These are phyloP conservation scores for Eulemur albifrons DNA, from an alignment of 2,797 vertebrate genomes.

Conservation along the genomic window DNA sequence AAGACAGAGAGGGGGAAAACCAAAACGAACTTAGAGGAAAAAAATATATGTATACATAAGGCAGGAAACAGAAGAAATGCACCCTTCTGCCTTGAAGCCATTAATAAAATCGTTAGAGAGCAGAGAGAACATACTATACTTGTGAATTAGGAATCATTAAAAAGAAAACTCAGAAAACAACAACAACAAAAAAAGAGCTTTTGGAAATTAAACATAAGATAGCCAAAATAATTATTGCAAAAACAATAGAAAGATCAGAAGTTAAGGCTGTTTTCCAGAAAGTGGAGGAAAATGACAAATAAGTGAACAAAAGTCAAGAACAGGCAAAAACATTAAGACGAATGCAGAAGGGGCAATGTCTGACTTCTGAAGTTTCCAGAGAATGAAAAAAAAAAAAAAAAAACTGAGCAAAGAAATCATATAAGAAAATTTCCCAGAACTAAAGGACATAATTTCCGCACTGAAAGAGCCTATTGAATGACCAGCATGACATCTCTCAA, in stretches of 20 bases:
- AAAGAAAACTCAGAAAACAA: conserved; percentile 6
- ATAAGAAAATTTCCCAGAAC: not conserved
- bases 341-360: not conserved
- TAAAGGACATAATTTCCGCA: not conserved
- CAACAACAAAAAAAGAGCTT: not conserved
- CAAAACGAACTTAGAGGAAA: not conserved
- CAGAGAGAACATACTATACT: not conserved
- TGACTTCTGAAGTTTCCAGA: not conserved
- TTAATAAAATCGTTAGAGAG: conserved; percentile 5
- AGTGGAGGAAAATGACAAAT: not conserved
- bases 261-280: not conserved
- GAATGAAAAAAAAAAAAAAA: not conserved
- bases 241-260: not conserved
- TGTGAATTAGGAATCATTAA: not conserved
- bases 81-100: not conserved
- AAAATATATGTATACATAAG: not conserved
- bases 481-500: not conserved
- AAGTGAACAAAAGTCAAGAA: not conserved
- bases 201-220: not conserved
- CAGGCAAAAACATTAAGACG: not conserved
- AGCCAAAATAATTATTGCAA: not conserved
- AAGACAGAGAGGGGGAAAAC: too few relatives aligned
- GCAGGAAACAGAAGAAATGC: not conserved
- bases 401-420: not conserved
- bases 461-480: not conserved